These are phyloP conservation scores for Scyliorhinus canicula DNA, from an alignment of 2,797 vertebrate genomes.

Conservation along the genomic window DNA sequence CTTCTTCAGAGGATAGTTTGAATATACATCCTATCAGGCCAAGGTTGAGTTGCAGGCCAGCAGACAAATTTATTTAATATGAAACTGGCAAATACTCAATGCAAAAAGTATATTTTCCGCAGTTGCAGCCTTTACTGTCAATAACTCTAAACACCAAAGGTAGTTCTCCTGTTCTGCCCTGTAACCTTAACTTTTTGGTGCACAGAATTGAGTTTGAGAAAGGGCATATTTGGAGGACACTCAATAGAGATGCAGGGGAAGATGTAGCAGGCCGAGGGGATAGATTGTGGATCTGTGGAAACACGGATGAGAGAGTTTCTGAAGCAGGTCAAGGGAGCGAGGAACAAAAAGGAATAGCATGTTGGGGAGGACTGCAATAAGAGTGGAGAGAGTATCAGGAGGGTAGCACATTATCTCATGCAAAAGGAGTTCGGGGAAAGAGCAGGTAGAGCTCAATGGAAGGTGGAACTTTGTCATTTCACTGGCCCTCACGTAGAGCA, in stretches of 20 bases:
- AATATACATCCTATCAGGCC: neutral
- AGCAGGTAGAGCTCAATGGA: neutral
- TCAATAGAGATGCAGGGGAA: no score
- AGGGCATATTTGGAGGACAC: neutral
- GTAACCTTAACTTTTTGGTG: neutral
- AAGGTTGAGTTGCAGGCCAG: neutral
- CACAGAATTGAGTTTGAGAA: neutral
- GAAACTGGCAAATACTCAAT: neutral
- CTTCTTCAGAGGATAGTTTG: neutral
- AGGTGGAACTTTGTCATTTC: neutral
- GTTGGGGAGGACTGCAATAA: neutral
- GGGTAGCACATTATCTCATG: neutral
- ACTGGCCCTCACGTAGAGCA: neutral
- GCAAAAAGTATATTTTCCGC: neutral
- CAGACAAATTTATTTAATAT: neutral
- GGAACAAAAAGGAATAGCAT: neutral
- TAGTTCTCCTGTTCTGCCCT: neutral
- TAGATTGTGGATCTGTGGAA: neutral
- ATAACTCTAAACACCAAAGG: neutral
- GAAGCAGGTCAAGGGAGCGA: neutral
- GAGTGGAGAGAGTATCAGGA: neutral
- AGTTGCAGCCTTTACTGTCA: neutral
- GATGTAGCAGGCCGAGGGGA: neutral
- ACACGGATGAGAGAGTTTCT: neutral
- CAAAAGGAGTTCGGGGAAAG: neutral